Conservation (phyloP, 2,113 vertebrate species). For the Mesitornis unicolor region DNA sequence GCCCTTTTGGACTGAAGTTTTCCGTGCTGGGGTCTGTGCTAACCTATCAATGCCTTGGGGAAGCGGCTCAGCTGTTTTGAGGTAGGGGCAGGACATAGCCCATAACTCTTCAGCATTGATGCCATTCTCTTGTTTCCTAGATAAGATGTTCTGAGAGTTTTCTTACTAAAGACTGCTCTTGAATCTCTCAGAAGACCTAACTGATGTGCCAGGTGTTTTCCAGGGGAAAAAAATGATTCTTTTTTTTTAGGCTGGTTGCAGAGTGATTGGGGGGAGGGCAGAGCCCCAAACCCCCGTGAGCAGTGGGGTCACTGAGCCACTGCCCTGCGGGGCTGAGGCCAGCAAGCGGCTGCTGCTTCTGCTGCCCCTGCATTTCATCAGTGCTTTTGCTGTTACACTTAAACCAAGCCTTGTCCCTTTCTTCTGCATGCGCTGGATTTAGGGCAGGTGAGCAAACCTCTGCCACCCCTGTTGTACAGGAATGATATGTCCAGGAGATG, state of each 20-base stretch:
- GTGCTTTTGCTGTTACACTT: background rate
- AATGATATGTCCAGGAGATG: rapidly evolving
- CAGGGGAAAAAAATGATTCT: background rate
- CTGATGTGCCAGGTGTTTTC: background rate
- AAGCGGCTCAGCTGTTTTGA: slow-evolving; percentile 31
- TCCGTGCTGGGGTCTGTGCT: background rate
- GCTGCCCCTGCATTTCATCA: background rate
- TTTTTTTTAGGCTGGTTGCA: background rate
- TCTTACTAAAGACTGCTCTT: background rate
- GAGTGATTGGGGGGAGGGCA: background rate
- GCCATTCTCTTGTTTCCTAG: background rate
- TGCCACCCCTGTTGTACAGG: background rate
- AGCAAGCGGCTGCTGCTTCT: background rate
- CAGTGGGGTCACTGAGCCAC: background rate
- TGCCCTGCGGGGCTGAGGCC: background rate
- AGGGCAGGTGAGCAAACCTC: background rate
- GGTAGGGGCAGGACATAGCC: slow-evolving; percentile 1
- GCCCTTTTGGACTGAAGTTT: background rate
- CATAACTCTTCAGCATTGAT: slow-evolving; percentile 2
- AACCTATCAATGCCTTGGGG: background rate
- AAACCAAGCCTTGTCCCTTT: background rate
- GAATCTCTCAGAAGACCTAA: background rate
- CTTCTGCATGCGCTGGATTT: background rate
- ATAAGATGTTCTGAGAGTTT: background rate
- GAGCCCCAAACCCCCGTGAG: background rate